phyloP scores from a whole-genome alignment of 1,140 invertebrate species.

The Metaphire vulgaris region DNA sequence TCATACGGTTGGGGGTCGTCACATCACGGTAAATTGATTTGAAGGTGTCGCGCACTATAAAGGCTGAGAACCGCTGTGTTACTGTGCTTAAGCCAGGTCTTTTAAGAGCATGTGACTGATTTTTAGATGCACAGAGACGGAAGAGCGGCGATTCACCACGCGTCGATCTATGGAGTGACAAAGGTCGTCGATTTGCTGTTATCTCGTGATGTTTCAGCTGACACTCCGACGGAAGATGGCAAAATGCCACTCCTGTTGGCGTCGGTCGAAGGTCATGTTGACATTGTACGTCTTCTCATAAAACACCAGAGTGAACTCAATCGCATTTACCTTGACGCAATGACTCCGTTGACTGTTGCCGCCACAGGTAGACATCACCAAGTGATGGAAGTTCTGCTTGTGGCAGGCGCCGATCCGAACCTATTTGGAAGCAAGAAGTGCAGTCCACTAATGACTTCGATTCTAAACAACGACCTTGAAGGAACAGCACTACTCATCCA shows the following conservation, averaged over 20 bases:
- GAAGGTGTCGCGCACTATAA: too few species aligned
- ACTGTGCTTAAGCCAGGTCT: too few species aligned
- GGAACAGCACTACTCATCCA: constrained; percentile 10
- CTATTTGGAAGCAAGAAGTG: constrained; percentile 10
- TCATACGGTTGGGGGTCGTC: too few species aligned
- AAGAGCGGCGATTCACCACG: constrained; percentile 66
- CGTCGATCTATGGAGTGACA: constrained; percentile 68
- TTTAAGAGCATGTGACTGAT: too few species aligned
- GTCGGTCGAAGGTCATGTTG: constrained; percentile 71
- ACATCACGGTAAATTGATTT: too few species aligned
- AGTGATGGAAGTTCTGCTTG: constrained; percentile 81
- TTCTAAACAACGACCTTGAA: not conserved
- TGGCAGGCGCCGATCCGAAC: constrained; percentile 52
- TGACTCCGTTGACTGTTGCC: constrained; percentile 35
- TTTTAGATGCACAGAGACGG: constrained; percentile 70
- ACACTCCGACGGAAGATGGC: constrained; percentile 61
- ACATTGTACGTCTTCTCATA: constrained; percentile 67
- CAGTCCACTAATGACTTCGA: constrained; percentile 5
- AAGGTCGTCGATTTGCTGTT: constrained; percentile 74
- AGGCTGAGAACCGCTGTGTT: too few species aligned
- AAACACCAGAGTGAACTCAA: constrained; percentile 73
- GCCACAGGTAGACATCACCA: constrained; percentile 68
- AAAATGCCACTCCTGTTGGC: constrained; percentile 80
- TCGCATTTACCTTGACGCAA: constrained; percentile 50
- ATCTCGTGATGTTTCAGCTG: constrained; percentile 65